Evolutionary conservation across 53 echinoderm and acorn worm species (phyloP), one percentile per base, ranked within the genome.

Genomic region (Pentamera pediparva): DNA sequence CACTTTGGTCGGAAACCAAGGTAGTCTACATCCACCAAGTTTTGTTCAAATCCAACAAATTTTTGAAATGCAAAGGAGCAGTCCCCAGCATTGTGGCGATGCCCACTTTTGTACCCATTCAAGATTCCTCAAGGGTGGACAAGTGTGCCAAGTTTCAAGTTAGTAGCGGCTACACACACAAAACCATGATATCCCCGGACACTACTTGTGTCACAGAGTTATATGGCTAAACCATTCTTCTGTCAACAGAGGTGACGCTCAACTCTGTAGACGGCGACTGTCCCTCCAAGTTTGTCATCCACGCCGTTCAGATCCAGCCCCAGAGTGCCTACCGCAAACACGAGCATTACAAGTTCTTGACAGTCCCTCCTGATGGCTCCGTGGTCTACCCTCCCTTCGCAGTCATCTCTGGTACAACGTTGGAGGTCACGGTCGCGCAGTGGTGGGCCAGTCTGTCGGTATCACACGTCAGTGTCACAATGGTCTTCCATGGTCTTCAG

Each of bases 321-420:
- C 91, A 96, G 75, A 76, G 74, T 36, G 98, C 98, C 22, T 96
- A 96, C 33, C 73, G 96, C 26, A 91, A 81, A 71, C 88, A 91
- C 35, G 98, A 96, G 27, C 91, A 85, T 85, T 96, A 96, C 86
- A 96, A 96, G 75, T 96, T 96, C 52, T 73, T 96, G 39, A 75
- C 83, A 1, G 74, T 91, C 3, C 71, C 72, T 24, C 87, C 85
- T 7, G 91, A 88, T 27, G 67, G 79, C 4, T 83, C 79, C 1
- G 83, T 85, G 43, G 82, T 76, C 2, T 76, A 85, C 25, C 87
- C 90, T 33, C 70, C 87, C 1, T 91, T 96, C 65, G 82, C 91
- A 0, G 98, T 96, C 37, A 58, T 80, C 62, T 85, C 80, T 6
- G 88, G 88, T 37, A 70, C 77, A 10, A 82, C 86, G 45, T 48